phyloP scores from a whole-genome alignment of 2,797 vertebrate genomes.

The Brotogeris chrysoptera region DNA sequence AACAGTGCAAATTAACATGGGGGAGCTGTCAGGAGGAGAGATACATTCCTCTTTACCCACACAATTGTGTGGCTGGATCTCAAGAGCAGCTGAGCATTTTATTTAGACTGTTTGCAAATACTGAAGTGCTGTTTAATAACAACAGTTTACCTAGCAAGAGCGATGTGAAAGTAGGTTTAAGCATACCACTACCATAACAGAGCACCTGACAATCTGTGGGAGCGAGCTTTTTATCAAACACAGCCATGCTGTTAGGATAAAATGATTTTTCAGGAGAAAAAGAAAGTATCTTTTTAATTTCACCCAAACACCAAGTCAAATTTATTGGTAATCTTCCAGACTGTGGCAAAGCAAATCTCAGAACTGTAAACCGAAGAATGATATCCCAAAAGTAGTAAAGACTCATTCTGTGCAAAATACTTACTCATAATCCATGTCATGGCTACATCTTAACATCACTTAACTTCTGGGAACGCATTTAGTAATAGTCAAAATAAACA shows the following conservation, averaged over 20 bases:
- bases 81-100: not conserved
- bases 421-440: not conserved
- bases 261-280: not conserved
- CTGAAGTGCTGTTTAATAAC: not conserved
- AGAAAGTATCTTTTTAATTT: not conserved
- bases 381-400: not conserved
- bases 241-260: not conserved
- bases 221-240: not conserved
- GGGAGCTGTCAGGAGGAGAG: not conserved
- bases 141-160: not conserved
- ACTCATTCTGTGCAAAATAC: not conserved
- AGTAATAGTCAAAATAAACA: not conserved
- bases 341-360: not conserved
- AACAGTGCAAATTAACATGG: not conserved
- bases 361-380: not conserved
- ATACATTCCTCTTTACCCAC: not conserved
- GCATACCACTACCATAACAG: not conserved
- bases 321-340: not conserved
- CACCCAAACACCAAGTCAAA: not conserved
- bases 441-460: not conserved
- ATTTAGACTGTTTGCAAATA: not conserved
- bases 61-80: not conserved
- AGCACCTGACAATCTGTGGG: not conserved
- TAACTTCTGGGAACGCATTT: not conserved
- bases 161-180: not conserved